These are phyloP conservation scores for Eucidaris tribuloides DNA, from an alignment of 35 echinoderm and acorn worm genomes.

Conservation along the genomic window DNA sequence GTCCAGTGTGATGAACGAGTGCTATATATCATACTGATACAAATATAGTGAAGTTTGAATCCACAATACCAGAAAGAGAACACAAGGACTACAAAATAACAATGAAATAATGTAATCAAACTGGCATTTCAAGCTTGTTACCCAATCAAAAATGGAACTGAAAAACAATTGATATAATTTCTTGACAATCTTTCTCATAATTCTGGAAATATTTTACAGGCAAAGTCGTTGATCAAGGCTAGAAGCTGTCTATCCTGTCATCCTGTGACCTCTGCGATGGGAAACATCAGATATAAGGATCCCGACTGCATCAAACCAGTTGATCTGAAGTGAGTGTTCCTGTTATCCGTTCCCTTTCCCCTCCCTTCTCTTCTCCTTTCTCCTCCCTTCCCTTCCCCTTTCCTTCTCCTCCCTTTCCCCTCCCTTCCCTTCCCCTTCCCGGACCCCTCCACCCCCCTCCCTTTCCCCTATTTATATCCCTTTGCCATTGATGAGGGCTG, in stretches of 20 bases:
- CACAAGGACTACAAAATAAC: neutral
- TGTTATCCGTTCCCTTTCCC: neutral
- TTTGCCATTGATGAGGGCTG: neutral
- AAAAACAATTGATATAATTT: neutral
- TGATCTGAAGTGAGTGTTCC: slow-evolving; percentile 65
- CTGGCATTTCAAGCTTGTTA: neutral
- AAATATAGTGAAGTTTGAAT: neutral
- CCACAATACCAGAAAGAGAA: neutral
- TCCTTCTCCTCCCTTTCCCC: neutral
- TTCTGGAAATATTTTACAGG: slow-evolving; percentile 17
- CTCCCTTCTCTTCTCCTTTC: neutral
- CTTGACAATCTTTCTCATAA: neutral
- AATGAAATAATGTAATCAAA: neutral
- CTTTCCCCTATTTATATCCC: neutral
- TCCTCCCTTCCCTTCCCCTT: neutral
- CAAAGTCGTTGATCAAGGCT: slow-evolving; percentile 62
- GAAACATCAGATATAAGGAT: slow-evolving; percentile 79
- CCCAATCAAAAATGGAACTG: neutral
- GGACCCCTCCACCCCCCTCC: neutral
- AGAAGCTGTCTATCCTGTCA: slow-evolving; percentile 59
- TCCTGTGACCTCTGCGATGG: slow-evolving; percentile 74
- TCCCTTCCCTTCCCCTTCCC: neutral
- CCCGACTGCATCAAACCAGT: slow-evolving; percentile 83
- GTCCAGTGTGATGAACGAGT: too few species aligned
- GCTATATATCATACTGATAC: neutral